Conservation (phyloP, 2,113 vertebrate genomes). For the Athene cunicularia region DNA sequence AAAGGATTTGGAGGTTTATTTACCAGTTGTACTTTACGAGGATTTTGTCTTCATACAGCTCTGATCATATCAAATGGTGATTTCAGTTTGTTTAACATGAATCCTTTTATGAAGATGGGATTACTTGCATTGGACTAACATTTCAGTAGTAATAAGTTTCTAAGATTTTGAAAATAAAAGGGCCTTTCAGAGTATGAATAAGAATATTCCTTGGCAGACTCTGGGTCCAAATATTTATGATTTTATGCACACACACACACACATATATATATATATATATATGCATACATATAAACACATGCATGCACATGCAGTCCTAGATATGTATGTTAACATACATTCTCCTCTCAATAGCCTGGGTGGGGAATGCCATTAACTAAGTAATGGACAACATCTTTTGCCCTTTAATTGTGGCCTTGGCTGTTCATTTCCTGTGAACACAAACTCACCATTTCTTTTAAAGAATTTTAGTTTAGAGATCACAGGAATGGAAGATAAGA, state of each 20-base stretch:
- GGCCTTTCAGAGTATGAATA: background rate
- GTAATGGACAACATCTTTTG: background rate
- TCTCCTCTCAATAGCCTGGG: background rate
- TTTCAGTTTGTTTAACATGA: background rate
- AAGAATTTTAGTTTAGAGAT: background rate
- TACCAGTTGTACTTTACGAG: background rate
- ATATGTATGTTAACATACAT: background rate
- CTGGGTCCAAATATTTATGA: background rate
- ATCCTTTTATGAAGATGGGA: background rate
- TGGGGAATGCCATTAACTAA: background rate
- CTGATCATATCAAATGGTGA: background rate
- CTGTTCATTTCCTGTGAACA: background rate
- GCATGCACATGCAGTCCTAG: background rate
- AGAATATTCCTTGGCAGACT: background rate
- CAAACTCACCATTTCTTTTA: background rate
- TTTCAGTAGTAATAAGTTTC: background rate
- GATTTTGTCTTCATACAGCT: background rate
- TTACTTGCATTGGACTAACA: background rate
- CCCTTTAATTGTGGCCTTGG: background rate
- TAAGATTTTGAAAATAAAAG: background rate
- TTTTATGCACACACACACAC: background rate
- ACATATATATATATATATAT: fast-evolving
- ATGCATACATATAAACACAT: background rate
- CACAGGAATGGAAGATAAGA: background rate
- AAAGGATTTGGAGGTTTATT: background rate